A percentile compares a stretch with the other conserved stretches of the same genome.
phyloP scores from a whole-genome alignment of 2,888 invertebrate species.

The Tromatobia lineatoria region DNA sequence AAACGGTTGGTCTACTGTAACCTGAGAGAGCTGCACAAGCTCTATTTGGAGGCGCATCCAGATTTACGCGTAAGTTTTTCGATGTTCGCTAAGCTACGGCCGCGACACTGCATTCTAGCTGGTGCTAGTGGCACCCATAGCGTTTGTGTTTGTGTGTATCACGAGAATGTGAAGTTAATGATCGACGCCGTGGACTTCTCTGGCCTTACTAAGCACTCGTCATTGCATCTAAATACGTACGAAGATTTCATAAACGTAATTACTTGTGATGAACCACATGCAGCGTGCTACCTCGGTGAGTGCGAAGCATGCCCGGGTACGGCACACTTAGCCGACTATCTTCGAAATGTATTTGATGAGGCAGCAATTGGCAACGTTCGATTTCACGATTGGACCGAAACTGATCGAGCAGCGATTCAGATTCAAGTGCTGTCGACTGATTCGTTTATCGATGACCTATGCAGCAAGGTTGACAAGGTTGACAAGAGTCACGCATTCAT shows the following conservation, averaged over 20 bases:
- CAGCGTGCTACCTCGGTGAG: slow-evolving; percentile 9
- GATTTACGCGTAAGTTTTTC: slow-evolving; percentile 57
- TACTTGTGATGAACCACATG: slow-evolving; percentile 7
- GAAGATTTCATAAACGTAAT: slow-evolving; percentile 13
- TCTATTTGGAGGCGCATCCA: slow-evolving; percentile 17
- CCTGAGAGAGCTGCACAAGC: slow-evolving; percentile 39
- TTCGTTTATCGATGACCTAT: no score
- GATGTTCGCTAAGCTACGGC: slow-evolving; percentile 50
- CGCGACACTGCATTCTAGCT: slow-evolving; percentile 66
- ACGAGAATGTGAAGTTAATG: slow-evolving; percentile 67
- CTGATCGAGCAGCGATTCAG: slow-evolving; percentile 32
- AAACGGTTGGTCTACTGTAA: no score
- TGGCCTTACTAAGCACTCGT: slow-evolving; percentile 26
- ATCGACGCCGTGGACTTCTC: slow-evolving; percentile 37
- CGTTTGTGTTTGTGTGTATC: slow-evolving; percentile 62
- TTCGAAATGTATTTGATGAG: slow-evolving; percentile 31
- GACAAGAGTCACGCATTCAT: no score
- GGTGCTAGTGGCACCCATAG: slow-evolving; percentile 61
- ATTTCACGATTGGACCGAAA: slow-evolving; percentile 41
- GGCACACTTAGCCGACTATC: background rate
- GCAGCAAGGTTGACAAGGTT: no score
- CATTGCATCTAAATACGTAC: slow-evolving; percentile 31
- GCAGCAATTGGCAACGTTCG: slow-evolving; percentile 27
- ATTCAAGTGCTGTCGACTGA: background rate
- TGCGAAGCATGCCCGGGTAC: slow-evolving; percentile 2